Conservation (phyloP, 2,113 vertebrate species). For the Bos taurus region ARS-UCD2.0 NC_037329.1:105857001-105857500, state of each 20-base stretch:
- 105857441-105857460: not conserved
- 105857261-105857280: not conserved
- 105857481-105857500: accelerated
- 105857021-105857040: not conserved
- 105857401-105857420: not conserved
- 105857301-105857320: not conserved
- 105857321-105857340: not conserved
- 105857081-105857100: not conserved
- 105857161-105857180: not conserved
- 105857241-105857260: not conserved
- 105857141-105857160: constrained; percentile 2
- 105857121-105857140: not conserved
- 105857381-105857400: not conserved
- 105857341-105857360: not conserved
- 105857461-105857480: not conserved
- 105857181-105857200: not conserved
- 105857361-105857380: not conserved
- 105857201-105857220: not conserved
- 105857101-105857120: not conserved
- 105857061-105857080: not conserved
- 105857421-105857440: not conserved
- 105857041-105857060: not conserved
- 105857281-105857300: not conserved
- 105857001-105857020: not conserved
- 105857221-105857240: not conserved